Evolutionary conservation across 2,888 invertebrate species (phyloP), one percentile per base, ranked within the genome.

Genomic region (Lysandra bellargus): DNA sequence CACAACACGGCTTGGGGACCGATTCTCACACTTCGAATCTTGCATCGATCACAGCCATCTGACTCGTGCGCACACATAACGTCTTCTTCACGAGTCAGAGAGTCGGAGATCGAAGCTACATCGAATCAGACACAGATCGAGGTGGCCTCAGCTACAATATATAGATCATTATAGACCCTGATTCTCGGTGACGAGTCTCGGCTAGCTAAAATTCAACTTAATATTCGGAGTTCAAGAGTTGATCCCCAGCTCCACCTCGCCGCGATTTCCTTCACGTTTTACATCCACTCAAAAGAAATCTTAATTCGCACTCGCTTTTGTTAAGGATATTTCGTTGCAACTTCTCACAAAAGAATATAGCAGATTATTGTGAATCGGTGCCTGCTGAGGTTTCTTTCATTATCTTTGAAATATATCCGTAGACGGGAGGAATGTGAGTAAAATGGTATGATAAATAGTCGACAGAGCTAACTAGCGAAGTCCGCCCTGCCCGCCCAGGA

Each of bases 401-500:
- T 64, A 30, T 64, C 30, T 69, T 69, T 69, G 33, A 69, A 64
- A 30, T 64, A 64, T 30, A 33, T 69, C 14, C 69, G 1, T 0
- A 33, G 69, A 69, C 33, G 33, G 5, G 33, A 69, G 64, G 9
- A 17, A 73, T 73, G 73, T 37, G 23, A 44, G 5, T 44, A n/a
- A 74, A 74, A 74, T 74, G 17, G 14, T 72, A 23, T 40, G 9
- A 74, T n/a, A 23, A 44, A 40, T 23, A 40, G 44, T 30, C n/a
- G 40, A 73, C 76, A n/a, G n/a, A 64, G 60, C 72, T 78, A 80
- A 78, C 78, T 78, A 60, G 61, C 23, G 80, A 81, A 4, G 33
- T 4, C 69, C 37, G 33, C 69, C 69, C 30, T 1, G 64, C 33
- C 80, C 85, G 85, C 83, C 80, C 75, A 75, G 61, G 33, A 83